Conservation (phyloP, 2,113 vertebrate species). For the Syngnathus scovelli region DNA sequence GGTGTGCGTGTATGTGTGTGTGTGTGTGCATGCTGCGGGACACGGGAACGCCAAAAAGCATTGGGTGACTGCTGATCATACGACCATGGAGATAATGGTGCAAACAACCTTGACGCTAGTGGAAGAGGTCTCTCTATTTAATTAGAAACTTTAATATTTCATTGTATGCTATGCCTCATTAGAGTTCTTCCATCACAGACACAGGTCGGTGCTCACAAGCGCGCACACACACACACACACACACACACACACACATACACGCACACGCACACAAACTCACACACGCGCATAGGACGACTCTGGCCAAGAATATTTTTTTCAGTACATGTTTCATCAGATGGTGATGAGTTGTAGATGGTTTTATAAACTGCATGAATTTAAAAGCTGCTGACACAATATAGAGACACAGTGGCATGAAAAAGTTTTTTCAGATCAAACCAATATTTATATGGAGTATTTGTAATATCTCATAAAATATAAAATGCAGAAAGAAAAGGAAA, state of each 20-base stretch:
- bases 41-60: slow-evolving; percentile 58
- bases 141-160: slow-evolving; percentile 80
- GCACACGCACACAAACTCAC: not conserved
- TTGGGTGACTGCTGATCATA: slow-evolving; percentile 68
- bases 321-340: slow-evolving; percentile 1
- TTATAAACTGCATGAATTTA: not conserved
- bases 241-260: not conserved
- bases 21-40: slow-evolving; percentile 36
- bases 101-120: slow-evolving; percentile 74
- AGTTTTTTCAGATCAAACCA: not conserved
- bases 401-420: not conserved
- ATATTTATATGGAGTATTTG: not conserved
- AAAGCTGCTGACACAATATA: not conserved
- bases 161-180: slow-evolving; percentile 72
- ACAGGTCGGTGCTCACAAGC: slow-evolving; percentile 38
- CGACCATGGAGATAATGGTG: slow-evolving; percentile 69
- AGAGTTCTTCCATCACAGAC: slow-evolving; percentile 65
- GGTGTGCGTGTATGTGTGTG: slow-evolving; percentile 16
- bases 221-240: slow-evolving; percentile 14
- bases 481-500: not conserved
- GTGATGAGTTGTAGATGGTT: not conserved
- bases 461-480: not conserved
- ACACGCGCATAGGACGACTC: slow-evolving; percentile 31
- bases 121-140: slow-evolving; percentile 72
- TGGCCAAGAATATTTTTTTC: not conserved